Conservation (phyloP, 2,888 invertebrate genomes). For the Tuta absoluta region DNA sequence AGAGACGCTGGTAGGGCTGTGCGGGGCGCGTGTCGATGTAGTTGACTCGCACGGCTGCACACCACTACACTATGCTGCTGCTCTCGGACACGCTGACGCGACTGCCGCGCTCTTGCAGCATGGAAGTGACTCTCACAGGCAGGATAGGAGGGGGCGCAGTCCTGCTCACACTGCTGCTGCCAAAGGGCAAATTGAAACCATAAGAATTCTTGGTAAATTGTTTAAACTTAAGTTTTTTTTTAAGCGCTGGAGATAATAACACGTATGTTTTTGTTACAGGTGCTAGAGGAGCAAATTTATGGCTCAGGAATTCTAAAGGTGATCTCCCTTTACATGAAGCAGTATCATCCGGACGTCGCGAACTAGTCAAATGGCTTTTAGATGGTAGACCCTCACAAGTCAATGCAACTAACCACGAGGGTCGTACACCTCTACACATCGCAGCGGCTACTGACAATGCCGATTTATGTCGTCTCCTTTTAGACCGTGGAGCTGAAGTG, state of each 20-base stretch:
- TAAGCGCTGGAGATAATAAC: no score
- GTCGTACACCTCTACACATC: constrained; percentile 95
- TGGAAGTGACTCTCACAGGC: constrained; percentile 94
- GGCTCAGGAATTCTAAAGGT: constrained; percentile 95
- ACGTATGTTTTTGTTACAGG: constrained; percentile 57
- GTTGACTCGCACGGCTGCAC: constrained; percentile 97
- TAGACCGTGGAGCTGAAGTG: constrained; percentile 92
- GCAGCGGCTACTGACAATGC: constrained; percentile 96
- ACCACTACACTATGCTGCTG: constrained; percentile 97
- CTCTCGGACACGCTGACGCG: constrained; percentile 96
- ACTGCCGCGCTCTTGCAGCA: constrained; percentile 93
- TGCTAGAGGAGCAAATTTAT: constrained; percentile 90
- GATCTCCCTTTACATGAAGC: constrained; percentile 98
- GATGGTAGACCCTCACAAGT: constrained; percentile 91
- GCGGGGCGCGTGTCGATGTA: constrained; percentile 93
- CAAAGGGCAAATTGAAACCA: constrained; percentile 95
- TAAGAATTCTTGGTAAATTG: constrained; percentile 84
- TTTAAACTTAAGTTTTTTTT: no score
- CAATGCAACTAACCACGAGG: constrained; percentile 95
- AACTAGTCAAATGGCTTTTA: constrained; percentile 93
- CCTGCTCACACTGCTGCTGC: constrained; percentile 97
- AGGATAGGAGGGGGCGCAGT: constrained; percentile 95
- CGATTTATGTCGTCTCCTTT: constrained; percentile 92
- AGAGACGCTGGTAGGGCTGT: constrained; percentile 92
- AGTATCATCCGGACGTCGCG: constrained; percentile 93